These are phyloP conservation scores for Naso thynnoides DNA, from an alignment of 2,797 vertebrate species.

Conservation along the genomic window DNA sequence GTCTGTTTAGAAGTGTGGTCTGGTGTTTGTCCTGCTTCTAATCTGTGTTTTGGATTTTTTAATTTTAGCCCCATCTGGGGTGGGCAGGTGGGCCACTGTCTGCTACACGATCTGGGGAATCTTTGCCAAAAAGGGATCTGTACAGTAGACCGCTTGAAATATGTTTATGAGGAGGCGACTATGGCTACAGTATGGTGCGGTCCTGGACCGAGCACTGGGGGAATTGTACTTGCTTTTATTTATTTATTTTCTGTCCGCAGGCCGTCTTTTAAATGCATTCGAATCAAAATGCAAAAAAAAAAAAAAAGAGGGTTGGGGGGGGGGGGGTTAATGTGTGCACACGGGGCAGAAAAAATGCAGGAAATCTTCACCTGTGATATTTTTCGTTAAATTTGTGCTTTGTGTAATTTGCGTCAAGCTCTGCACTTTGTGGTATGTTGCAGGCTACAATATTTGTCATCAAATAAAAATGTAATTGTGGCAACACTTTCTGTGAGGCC, in stretches of 20 bases:
- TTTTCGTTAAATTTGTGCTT: constrained; percentile 36
- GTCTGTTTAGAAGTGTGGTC: constrained; percentile 38
- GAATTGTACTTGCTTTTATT: constrained; percentile 59
- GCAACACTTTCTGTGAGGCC: too few relatives aligned
- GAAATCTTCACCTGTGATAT: constrained; percentile 43
- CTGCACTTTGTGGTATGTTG: neutral
- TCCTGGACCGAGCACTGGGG: constrained; percentile 62
- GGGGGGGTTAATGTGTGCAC: constrained; percentile 24
- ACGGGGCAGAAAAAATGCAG: constrained; percentile 30
- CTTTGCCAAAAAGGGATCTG: constrained; percentile 82
- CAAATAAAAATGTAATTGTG: too few relatives aligned
- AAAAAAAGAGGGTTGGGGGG: too few relatives aligned
- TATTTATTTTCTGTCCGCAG: constrained; percentile 61
- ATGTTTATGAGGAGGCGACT: constrained; percentile 78
- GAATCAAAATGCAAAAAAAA: constrained; percentile 50
- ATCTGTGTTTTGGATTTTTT: constrained; percentile 80
- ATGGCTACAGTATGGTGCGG: constrained; percentile 79
- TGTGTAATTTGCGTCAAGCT: constrained; percentile 8
- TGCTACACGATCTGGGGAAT: constrained; percentile 73
- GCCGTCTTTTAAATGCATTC: constrained; percentile 42
- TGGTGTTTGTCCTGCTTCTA: constrained; percentile 76
- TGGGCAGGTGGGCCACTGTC: constrained; percentile 82
- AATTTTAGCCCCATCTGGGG: constrained; percentile 83
- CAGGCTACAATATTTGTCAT: constrained; percentile 1
- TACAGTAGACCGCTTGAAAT: constrained; percentile 80